Evolutionary conservation across 2,888 invertebrate species (phyloP), one percentile per base, ranked within the genome.

Genomic region (Fragum whitleyi): DNA sequence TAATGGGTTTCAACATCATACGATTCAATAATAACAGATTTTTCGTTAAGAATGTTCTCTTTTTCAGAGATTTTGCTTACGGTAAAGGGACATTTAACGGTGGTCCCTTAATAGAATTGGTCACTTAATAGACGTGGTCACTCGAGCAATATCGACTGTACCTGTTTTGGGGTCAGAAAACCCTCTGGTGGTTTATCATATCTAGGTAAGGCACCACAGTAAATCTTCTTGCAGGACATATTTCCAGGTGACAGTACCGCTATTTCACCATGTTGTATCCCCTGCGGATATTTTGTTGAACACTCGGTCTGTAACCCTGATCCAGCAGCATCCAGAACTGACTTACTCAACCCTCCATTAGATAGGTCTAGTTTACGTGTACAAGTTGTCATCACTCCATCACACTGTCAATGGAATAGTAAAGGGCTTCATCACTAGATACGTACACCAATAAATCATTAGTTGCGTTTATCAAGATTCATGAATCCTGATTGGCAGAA

Each of bases 371-470:
- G 65, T 23, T 81, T 83, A 11, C 85, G 79, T 11, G 83, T 84
- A 23, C 87, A 84, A 1, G 89, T 86, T 19, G 88, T 90, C 47
- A 91, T 90, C n/a, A 92, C 88, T 0, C 90, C 89, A 67, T 91
- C 90, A 67, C 83, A 87, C 92, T 92, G 85, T 9, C n/a, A n/a
- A n/a, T n/a, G n/a, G n/a, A n/a, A n/a, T n/a, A n/a, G n/a, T n/a
- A n/a, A n/a, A n/a, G n/a, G n/a, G n/a, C n/a, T n/a, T n/a, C n/a
- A n/a, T n/a, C n/a, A n/a, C n/a, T n/a, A n/a, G n/a, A n/a, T 59
- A 47, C 9, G 14, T 16, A 57, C 14, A 21, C 14, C n/a, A n/a
- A n/a, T n/a, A n/a, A n/a, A n/a, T n/a, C n/a, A n/a, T n/a, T n/a
- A 61, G 28, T 6, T 16, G 7, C 11, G 23, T 6, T 23, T 7